A percentile compares a stretch with the other conserved stretches of the same genome.
Conservation (phyloP, 2,888 invertebrate species). For the Patella caerulea region DNA sequence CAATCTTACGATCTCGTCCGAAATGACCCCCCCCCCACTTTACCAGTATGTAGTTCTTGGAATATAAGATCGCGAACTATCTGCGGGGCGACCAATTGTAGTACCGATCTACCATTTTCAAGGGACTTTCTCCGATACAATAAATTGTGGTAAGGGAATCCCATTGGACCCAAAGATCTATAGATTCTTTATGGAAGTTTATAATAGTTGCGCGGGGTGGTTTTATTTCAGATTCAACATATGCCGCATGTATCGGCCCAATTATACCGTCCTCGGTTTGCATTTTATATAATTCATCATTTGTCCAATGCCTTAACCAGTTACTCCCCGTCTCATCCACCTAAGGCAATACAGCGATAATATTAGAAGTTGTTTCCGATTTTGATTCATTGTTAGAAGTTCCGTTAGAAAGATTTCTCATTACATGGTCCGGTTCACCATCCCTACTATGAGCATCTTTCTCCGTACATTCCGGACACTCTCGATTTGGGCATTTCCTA, state of each 20-base stretch:
- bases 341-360: no score
- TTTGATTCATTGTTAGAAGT: no score
- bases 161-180: conserved; percentile 28
- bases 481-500: background rate
- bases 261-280: background rate
- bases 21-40: conserved; percentile 36
- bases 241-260: background rate
- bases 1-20: conserved; percentile 34
- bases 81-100: conserved; percentile 29
- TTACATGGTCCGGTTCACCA: no score
- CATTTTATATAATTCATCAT: background rate
- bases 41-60: background rate
- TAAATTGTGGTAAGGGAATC: conserved; percentile 22
- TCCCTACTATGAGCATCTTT: no score
- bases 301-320: no score
- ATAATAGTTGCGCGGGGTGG: conserved; percentile 9
- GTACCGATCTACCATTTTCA: conserved; percentile 3
- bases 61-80: conserved; percentile 7
- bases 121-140: conserved; percentile 24
- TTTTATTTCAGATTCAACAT: background rate
- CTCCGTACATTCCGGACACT: background rate
- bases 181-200: conserved; percentile 9
- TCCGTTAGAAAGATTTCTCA: no score
- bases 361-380: no score
- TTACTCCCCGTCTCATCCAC: no score